These are phyloP conservation scores for human (Homo sapiens) DNA, from an alignment of 2,113 vertebrate species.

Conservation along the genomic window DNA sequence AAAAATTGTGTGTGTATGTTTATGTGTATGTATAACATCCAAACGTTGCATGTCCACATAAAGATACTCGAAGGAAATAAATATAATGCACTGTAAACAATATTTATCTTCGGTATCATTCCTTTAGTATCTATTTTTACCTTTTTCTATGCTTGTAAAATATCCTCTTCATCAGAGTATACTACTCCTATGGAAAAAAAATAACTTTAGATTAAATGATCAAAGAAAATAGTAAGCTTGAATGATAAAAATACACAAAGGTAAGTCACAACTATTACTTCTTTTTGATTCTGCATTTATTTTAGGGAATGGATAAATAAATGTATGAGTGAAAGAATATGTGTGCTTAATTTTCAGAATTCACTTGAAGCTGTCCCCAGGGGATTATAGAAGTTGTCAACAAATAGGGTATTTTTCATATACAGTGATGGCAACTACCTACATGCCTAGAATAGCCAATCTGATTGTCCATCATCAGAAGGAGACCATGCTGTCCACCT, in stretches of 20 bases:
- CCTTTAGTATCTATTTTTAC: not conserved
- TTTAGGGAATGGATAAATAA: not conserved
- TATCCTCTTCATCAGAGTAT: not conserved
- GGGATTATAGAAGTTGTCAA: not conserved
- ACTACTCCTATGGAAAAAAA: not conserved
- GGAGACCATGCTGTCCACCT: not conserved
- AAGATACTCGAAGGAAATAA: slow-evolving; percentile 22
- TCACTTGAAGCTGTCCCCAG: not conserved
- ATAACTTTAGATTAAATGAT: not conserved
- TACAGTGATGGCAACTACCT: not conserved
- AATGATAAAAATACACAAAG: not conserved
- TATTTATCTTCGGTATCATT: not conserved
- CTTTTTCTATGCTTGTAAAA: slow-evolving; percentile 8
- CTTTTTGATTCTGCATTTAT: not conserved
- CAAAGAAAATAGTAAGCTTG: not conserved
- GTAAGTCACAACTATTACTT: not conserved
- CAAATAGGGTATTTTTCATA: not conserved
- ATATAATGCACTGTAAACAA: not conserved
- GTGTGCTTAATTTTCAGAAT: not conserved
- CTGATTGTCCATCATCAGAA: not conserved
- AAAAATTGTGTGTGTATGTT: not conserved
- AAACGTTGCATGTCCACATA: not conserved
- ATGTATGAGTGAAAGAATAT: not conserved
- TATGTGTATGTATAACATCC: not conserved
- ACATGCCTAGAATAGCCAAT: not conserved